phyloP scores from a whole-genome alignment of 1,140 invertebrate species.

The Formica exsecta region DNA sequence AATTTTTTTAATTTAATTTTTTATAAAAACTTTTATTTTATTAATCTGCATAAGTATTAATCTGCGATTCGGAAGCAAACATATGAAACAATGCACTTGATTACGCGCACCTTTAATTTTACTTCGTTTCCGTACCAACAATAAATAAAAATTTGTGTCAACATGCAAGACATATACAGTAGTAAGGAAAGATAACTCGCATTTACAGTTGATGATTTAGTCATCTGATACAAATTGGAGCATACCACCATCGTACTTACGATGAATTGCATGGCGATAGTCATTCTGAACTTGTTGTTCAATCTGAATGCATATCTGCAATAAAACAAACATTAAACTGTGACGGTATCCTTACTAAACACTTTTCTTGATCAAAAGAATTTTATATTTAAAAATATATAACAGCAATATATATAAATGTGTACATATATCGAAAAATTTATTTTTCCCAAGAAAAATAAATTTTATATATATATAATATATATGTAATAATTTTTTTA shows the following conservation, averaged over 20 bases:
- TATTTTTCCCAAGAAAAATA: too few relatives aligned
- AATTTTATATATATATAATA: slow-evolving; percentile 43
- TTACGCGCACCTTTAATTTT: slow-evolving; percentile 67
- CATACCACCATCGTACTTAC: slow-evolving; percentile 64
- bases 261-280: slow-evolving; percentile 69
- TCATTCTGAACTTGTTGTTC: slow-evolving; percentile 61
- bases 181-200: slow-evolving; percentile 72
- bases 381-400: neutral
- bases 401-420: neutral
- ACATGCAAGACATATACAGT: slow-evolving; percentile 62
- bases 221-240: slow-evolving; percentile 64
- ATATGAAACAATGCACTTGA: neutral
- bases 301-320: slow-evolving; percentile 53
- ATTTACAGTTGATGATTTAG: slow-evolving; percentile 80
- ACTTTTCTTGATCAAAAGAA: neutral
- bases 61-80: too few relatives aligned
- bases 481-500: neutral
- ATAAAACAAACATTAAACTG: slow-evolving; percentile 10
- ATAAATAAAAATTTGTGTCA: slow-evolving; percentile 85
- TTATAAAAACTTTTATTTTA: too few relatives aligned
- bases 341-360: neutral
- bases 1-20: neutral
- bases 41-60: too few relatives aligned
- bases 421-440: neutral
- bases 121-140: slow-evolving; percentile 88